Evolutionary conservation across 1,140 invertebrate genomes (phyloP).

Genomic region (Lordiphosa mommai): DNA sequence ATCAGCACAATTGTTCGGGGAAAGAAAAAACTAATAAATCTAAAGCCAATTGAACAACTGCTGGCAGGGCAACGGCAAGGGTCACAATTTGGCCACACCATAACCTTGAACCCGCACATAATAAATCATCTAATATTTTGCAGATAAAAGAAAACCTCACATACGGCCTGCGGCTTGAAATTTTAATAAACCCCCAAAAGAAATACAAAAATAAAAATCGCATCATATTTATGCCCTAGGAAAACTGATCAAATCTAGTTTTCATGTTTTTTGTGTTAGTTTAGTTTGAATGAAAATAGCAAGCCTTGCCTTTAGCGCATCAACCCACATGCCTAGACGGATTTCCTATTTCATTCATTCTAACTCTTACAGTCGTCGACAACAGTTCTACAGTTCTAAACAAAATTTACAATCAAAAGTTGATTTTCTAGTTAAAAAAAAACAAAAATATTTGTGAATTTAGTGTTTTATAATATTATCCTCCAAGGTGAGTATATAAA

Average conservation of each 20-base stretch:
- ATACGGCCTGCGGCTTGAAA: slow-evolving; percentile 47
- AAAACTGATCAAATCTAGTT: slow-evolving; percentile 21
- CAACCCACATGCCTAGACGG: too few relatives aligned
- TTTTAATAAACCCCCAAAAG: slow-evolving; percentile 44
- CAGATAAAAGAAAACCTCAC: slow-evolving; percentile 69
- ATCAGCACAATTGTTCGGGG: slow-evolving; percentile 33
- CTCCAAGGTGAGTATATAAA: too few relatives aligned
- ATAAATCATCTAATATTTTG: slow-evolving; percentile 71
- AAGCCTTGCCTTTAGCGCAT: neutral
- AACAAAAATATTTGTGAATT: too few relatives aligned
- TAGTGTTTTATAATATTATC: too few relatives aligned
- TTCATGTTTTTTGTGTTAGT: neutral
- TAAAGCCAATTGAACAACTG: slow-evolving; percentile 74
- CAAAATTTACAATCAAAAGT: too few relatives aligned
- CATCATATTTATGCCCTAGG: slow-evolving; percentile 38
- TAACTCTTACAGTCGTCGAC: too few relatives aligned
- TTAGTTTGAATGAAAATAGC: neutral
- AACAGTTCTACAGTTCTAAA: too few relatives aligned
- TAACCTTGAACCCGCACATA: slow-evolving; percentile 70
- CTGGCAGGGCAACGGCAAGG: slow-evolving; percentile 41
- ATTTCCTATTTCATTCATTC: too few relatives aligned
- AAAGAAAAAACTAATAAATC: slow-evolving; percentile 68
- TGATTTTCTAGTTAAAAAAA: too few relatives aligned
- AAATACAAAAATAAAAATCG: slow-evolving; percentile 37
- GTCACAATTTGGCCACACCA: slow-evolving; percentile 58